Evolutionary conservation across 2,797 vertebrate genomes (phyloP), one percentile per base, ranked within the genome.

Genomic region (Mus spretus): DNA sequence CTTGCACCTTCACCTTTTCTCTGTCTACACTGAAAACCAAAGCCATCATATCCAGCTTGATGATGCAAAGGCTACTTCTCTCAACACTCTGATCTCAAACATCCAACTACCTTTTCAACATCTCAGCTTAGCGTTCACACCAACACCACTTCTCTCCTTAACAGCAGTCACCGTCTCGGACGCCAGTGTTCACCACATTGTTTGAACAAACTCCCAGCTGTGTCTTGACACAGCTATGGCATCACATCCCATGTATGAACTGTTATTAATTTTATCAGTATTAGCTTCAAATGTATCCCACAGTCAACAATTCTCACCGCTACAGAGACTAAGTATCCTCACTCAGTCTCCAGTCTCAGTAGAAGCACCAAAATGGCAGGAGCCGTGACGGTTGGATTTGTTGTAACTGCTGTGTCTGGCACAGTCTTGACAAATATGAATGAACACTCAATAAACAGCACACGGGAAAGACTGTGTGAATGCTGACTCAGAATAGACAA

Each of bases 31-130:
- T 87, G 61, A 88, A 55, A 72, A 47, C 31, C 47, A n/a, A 84
- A 84, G 47, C 8, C 17, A 74, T 78, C 72, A 40, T 8, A 57
- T 4, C 50, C 63, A 77, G 34, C 1, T 47, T 22, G 37, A 72
- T 24, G 72, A 53, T n/a, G 85, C 75, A 90, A 89, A 82, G 17
- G 55, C 26, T n/a, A 82, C 13, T 79, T 75, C 37, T 89, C 44
- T 92, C 65, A 67, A n/a, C 92, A 95, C 53, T 80, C n/a, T 11
- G 17, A 75, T 85, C 65, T 78, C 81, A 93, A 94, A 93, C 7
- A 47, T 20, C 6, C 57, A 96, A 87, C 37, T 57, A 89, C 31
- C 8, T 90, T 55, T 89, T 89, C 37, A 70, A n/a, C 65, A 90
- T 84, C 86, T 89, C 61, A 65, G 53, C 47, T 44, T 70, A 28